phyloP scores from a whole-genome alignment of 2,797 vertebrate species.

The Apodemus agrarius region DNA sequence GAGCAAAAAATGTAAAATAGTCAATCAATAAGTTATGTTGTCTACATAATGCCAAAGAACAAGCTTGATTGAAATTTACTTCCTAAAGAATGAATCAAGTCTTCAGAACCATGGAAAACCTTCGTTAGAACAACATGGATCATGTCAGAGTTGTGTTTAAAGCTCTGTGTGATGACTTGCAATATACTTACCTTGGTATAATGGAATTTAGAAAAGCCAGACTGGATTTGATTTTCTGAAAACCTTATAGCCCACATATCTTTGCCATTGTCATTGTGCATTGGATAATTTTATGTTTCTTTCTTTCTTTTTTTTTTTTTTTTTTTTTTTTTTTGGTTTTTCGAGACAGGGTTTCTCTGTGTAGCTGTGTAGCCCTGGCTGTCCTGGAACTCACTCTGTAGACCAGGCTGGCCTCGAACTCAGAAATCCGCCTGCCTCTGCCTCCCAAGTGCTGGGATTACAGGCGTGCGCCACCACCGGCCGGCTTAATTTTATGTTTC shows the following conservation, averaged over 20 bases:
- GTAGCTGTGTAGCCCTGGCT: too few species aligned
- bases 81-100: not conserved
- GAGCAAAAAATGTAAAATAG: constrained; percentile 25
- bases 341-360: too few species aligned
- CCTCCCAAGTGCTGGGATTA: too few species aligned
- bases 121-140: not conserved
- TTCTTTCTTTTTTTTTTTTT: too few species aligned
- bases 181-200: not conserved
- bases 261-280: not conserved
- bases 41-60: constrained; percentile 39
- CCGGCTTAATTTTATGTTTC: not conserved
- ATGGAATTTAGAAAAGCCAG: not conserved
- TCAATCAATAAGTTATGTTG: constrained; percentile 50
- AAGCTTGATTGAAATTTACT: constrained; percentile 54
- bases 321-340: too few species aligned
- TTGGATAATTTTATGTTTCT: not conserved
- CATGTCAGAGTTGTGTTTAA: not conserved
- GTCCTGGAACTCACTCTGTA: too few species aligned
- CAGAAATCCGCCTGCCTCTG: too few species aligned
- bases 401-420: too few species aligned
- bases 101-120: not conserved
- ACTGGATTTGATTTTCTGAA: not conserved
- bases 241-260: not conserved
- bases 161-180: not conserved
- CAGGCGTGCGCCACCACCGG: too few species aligned